phyloP scores from a whole-genome alignment of 2,113 vertebrate species.

The Sylvicapra grimmia region DNA sequence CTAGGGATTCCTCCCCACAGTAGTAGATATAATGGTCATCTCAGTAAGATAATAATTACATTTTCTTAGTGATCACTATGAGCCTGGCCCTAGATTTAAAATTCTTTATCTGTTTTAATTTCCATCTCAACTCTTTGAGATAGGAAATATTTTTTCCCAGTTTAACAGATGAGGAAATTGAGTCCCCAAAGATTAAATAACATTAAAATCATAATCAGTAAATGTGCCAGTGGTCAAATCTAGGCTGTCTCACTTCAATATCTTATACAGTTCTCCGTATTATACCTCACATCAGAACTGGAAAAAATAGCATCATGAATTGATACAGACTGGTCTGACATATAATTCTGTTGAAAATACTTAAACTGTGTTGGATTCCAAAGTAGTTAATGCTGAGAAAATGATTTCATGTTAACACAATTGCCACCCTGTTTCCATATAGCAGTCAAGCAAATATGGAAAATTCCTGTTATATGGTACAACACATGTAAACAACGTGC shows the following conservation, averaged over 20 bases:
- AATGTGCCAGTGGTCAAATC: not conserved
- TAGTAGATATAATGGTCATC: no score
- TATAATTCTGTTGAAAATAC: not conserved
- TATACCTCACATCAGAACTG: not conserved
- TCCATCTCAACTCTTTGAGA: not conserved
- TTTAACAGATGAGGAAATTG: constrained; percentile 12
- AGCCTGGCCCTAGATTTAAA: not conserved
- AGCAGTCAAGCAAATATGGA: constrained; percentile 1
- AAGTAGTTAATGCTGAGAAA: constrained; percentile 38
- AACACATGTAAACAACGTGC: not conserved
- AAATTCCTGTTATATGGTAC: constrained; percentile 10
- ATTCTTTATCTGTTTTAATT: not conserved
- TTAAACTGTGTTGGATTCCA: constrained; percentile 14
- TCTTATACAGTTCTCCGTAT: not conserved
- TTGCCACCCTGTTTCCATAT: constrained; percentile 14
- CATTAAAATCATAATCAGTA: not conserved
- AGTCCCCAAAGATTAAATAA: not conserved
- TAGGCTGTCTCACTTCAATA: not conserved
- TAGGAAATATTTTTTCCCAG: not conserved
- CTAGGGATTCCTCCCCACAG: no score
- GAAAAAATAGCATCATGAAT: not conserved
- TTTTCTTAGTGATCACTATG: not conserved
- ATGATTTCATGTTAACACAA: not conserved
- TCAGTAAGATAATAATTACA: not conserved
- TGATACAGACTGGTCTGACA: not conserved